phyloP scores from a whole-genome alignment of 1,140 invertebrate genomes.

The Oedothorax gibbosus region DNA sequence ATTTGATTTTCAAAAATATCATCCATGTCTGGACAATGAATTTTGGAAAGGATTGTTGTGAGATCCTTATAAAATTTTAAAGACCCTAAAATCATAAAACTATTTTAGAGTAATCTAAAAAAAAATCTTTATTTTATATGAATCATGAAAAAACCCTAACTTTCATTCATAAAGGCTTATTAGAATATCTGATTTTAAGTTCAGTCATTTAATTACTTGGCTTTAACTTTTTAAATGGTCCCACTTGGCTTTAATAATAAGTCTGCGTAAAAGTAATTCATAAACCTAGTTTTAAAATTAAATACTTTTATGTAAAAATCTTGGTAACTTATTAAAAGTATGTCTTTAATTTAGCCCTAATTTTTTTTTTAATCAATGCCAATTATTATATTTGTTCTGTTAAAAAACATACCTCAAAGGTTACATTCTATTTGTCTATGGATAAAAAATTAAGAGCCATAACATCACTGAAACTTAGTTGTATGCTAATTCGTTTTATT shows the following conservation, averaged over 20 bases:
- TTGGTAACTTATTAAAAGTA: not conserved
- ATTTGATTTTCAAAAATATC: not conserved
- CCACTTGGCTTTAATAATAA: not conserved
- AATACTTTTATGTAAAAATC: not conserved
- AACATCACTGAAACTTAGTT: not conserved
- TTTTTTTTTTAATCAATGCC: not conserved
- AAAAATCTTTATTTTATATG: not conserved
- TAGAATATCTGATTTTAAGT: not conserved
- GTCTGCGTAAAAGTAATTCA: not conserved
- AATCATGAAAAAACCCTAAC: not conserved
- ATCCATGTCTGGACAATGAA: too few species aligned
- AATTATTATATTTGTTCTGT: not conserved
- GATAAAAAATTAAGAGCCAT: not conserved
- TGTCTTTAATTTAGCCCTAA: not conserved
- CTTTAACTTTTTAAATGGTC: not conserved
- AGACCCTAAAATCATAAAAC: not conserved
- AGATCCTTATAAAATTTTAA: not conserved
- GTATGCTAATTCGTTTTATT: not conserved
- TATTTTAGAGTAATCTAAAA: not conserved
- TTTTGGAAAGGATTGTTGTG: too few species aligned
- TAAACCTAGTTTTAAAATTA: not conserved
- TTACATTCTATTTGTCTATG: not conserved
- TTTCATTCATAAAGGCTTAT: not conserved
- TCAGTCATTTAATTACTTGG: not conserved
- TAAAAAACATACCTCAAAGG: not conserved